A percentile compares a stretch with the other conserved stretches of the same genome.
phyloP scores from a whole-genome alignment of 2,113 vertebrate species.

The Oryzias curvinotus region DNA sequence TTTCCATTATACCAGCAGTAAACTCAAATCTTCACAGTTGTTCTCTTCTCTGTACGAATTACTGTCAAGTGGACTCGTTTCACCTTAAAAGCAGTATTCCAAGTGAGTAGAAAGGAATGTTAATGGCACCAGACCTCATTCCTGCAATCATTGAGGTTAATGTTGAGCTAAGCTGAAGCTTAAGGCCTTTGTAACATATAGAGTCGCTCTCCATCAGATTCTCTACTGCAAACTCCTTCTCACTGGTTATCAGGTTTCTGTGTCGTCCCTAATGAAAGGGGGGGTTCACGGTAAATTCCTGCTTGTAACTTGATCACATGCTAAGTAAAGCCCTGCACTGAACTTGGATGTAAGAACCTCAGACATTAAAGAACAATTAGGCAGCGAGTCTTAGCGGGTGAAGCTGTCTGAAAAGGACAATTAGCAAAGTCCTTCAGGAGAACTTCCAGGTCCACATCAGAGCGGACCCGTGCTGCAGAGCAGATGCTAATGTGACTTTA shows the following conservation, averaged over 20 bases:
- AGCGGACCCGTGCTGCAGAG: slow-evolving; percentile 54
- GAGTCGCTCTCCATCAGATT: slow-evolving; percentile 65
- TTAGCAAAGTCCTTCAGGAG: slow-evolving; percentile 46
- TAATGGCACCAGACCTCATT: too few relatives aligned
- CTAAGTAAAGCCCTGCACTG: slow-evolving; percentile 68
- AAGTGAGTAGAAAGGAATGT: slow-evolving; percentile 5
- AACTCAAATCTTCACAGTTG: too few relatives aligned
- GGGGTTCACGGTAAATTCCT: slow-evolving; percentile 76
- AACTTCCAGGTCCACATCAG: slow-evolving; percentile 52
- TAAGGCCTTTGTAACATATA: slow-evolving; percentile 60
- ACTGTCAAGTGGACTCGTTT: slow-evolving; percentile 24
- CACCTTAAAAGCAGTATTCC: slow-evolving; percentile 23
- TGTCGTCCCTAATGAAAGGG: slow-evolving; percentile 72
- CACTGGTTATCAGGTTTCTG: slow-evolving; percentile 74
- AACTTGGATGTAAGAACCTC: slow-evolving; percentile 68
- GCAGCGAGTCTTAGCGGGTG: slow-evolving; percentile 54
- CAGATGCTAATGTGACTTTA: slow-evolving; percentile 63
- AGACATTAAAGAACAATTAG: slow-evolving; percentile 77
- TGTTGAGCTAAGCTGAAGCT: slow-evolving; percentile 4
- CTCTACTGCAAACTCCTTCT: slow-evolving; percentile 71
- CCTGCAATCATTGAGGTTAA: background rate
- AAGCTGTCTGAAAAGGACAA: slow-evolving; percentile 51
- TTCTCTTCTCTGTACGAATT: background rate
- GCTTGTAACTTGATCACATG: slow-evolving; percentile 73
- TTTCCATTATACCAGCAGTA: too few relatives aligned